Evolutionary conservation across 2,888 invertebrate genomes (phyloP).

Genomic region (Perizoma affinitatum): DNA sequence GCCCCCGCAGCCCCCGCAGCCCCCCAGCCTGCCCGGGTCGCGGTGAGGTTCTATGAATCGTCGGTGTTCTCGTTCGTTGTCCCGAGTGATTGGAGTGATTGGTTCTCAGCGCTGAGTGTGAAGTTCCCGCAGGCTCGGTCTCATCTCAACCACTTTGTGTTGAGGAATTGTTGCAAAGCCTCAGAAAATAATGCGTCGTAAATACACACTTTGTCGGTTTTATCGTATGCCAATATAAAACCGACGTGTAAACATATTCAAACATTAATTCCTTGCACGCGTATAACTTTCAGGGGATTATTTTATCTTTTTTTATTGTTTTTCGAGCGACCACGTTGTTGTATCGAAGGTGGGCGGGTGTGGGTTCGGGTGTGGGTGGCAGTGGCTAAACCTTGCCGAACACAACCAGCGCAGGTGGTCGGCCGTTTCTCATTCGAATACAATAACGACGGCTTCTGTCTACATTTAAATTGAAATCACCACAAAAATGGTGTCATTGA

Average conservation of each 20-base stretch:
- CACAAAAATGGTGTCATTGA: conserved; percentile 51
- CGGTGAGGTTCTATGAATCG: conserved; percentile 15
- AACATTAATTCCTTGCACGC: conserved; percentile 29
- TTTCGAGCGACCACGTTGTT: not conserved
- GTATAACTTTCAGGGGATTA: conserved; percentile 16
- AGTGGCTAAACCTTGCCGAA: not conserved
- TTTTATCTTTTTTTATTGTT: conserved; percentile 2
- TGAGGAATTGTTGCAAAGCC: conserved; percentile 23
- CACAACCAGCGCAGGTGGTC: conserved; percentile 36
- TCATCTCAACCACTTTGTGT: conserved; percentile 19
- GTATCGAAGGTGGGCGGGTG: not conserved
- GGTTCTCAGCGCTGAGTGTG: conserved; percentile 2
- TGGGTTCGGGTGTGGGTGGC: not conserved
- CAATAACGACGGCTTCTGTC: conserved; percentile 54
- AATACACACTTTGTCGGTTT: conserved; percentile 25
- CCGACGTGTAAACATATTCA: conserved; percentile 23
- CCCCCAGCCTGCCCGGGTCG: conserved; percentile 1
- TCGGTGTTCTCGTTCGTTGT: conserved; percentile 11
- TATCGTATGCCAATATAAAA: conserved; percentile 23
- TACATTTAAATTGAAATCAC: conserved; percentile 66
- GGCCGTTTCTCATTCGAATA: conserved; percentile 51
- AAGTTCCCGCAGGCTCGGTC: conserved; percentile 11
- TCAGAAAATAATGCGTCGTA: conserved; percentile 26
- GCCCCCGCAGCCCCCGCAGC: not conserved
- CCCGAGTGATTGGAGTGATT: conserved; percentile 24